Base-by-base conservation (phyloP, 1,140 invertebrate species). In the Calephelis virginiensis region DNA sequence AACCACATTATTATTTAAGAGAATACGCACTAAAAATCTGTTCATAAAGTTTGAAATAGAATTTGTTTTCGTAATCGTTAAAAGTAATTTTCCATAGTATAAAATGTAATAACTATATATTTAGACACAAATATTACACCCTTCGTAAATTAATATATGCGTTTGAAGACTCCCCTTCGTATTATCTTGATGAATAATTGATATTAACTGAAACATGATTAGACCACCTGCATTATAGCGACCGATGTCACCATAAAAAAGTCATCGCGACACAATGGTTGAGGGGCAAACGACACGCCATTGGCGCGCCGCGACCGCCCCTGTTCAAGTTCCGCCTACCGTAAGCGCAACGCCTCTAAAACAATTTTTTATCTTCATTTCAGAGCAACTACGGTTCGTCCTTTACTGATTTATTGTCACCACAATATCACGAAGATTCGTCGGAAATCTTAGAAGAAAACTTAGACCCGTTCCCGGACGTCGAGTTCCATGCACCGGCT, bases 301-400 rank as follows among this genome's bases (percentile, higher is more conserved):
- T 89, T 91, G 89, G 89, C 72, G 73, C 75, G 74, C 67, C 70
- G 75, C 71, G 64, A 71, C 83, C 83, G 83, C 83, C 88, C 84
- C 82, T 80, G 76, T 66, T 74, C 48, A 68, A 67, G 76, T 69
- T 71, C 86, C 87, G 83, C 85, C 86, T 86, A 85, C 81, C 62
- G 64, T 71, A 71, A 68, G 49, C 72, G 74, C 73, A 69, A 86
- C 83, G 85, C 85, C 87, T 89, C 70, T 75, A 71, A 71, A 84
- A 89, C 89, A 70, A 83, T 89, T 88, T 83, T 73, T 72, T 56
- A 38, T 79, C 84, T 91, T 85, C 73, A 76, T 64, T 92, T 61
- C 91, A 92, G 91, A 92, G 90, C 84, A 92, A 91, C 90, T 92
- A 92, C 85, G 89, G 90, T 85, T 86, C 91, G 78, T 91, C 91